Percentiles rank a stretch among this genome's conserved stretches.
phyloP scores from a whole-genome alignment of 2,797 vertebrate species.

The Pseudopleuronectes americanus region DNA sequence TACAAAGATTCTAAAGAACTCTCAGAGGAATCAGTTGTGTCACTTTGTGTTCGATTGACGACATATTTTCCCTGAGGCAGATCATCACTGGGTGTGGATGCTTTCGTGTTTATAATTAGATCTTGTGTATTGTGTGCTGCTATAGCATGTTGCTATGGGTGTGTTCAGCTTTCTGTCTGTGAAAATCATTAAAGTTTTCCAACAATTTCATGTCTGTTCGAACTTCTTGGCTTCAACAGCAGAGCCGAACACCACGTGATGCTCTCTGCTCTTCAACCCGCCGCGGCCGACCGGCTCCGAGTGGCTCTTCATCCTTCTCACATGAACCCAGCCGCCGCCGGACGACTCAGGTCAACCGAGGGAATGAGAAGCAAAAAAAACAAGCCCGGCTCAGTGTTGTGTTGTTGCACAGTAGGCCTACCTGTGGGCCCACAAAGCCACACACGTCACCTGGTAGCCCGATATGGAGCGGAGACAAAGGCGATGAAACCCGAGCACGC shows the following conservation, averaged over 20 bases:
- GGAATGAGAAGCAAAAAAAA: slow-evolving; percentile 37
- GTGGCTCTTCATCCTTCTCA: slow-evolving; percentile 43
- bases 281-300: slow-evolving; percentile 21
- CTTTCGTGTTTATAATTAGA: neutral
- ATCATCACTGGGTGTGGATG: neutral
- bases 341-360: slow-evolving; percentile 39
- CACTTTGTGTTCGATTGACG: too few relatives aligned
- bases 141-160: neutral
- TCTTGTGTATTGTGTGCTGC: neutral
- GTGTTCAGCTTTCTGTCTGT: neutral
- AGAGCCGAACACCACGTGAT: neutral
- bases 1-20: neutral
- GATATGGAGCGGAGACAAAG: slow-evolving; percentile 69
- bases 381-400: slow-evolving; percentile 34
- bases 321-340: slow-evolving; percentile 7
- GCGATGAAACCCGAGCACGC: slow-evolving; percentile 75
- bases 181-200: neutral
- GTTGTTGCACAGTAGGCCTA: slow-evolving; percentile 26
- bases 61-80: neutral
- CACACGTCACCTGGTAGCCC: slow-evolving; percentile 59
- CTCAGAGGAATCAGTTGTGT: neutral
- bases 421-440: slow-evolving; percentile 48
- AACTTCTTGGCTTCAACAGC: slow-evolving; percentile 11
- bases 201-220: slow-evolving; percentile 7
- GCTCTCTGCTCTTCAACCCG: slow-evolving; percentile 34